Evolutionary conservation across 2,797 vertebrate genomes (phyloP), one percentile per base, ranked within the genome.

Genomic region (Alectoris magna): DNA sequence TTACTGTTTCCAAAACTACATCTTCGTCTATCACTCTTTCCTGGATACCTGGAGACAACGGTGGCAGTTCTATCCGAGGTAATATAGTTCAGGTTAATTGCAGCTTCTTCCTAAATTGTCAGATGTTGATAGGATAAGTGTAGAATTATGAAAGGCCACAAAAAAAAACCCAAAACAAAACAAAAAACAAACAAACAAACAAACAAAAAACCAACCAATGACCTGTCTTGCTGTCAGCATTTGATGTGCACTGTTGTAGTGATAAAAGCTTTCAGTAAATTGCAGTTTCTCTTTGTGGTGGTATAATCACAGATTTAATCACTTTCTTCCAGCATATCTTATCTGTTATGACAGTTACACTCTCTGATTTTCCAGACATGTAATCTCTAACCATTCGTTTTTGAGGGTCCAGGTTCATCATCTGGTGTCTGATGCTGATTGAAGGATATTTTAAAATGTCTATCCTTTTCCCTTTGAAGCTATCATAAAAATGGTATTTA

Each of bases 31-130:
- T 99, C 96, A 99, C 99, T 22, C 97, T 99, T 88, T 99, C 99
- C 64, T 99, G 99, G 99, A 99, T 99, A 94, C 99, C 99, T 44
- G 99, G 99, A 80, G 99, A 99, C 97, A 99, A 99, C 1, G 99
- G 99, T 60, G 99, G 99, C 89, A 99, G 99, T 92, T 99, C 99
- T 38, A 99, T 99, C 95, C 98, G 99, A 99, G 99, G 99, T 99
- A 96, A 98, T 76, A 24, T 58, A 60, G 38, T 51, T 66, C 7
- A 71, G 19, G 2, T 87, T 90, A 84, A 75, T 81, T 74, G 18
- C 38, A 60, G 3, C 79, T 81, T 77, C 75, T 60, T 43, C 27
- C 26, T 79, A 31, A 68, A 79, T 88, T 51, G 43, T 76, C 31
- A 5, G 62, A 48, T 43, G 11, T 76, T 93, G 82, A 81, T 68